Percentiles rank a stretch among this genome's conserved stretches.
Evolutionary conservation across 2,888 invertebrate species (phyloP).

Genomic region (Argynnis bischoffii): DNA sequence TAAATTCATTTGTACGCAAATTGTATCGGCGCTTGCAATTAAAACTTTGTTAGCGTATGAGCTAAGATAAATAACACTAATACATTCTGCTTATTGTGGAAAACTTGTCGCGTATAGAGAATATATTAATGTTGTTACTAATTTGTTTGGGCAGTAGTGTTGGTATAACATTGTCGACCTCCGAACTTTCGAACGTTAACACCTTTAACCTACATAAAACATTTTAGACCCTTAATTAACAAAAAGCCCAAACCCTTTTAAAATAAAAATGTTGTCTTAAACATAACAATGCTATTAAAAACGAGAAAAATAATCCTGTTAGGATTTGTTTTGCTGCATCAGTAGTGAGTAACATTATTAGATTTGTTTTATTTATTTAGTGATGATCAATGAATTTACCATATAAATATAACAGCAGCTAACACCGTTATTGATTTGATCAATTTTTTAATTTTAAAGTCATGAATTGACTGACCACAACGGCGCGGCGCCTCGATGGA

Average conservation of each 20-base stretch:
- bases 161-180: constrained; percentile 68
- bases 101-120: constrained; percentile 77
- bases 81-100: constrained; percentile 81
- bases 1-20: constrained; percentile 83
- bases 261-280: too few species aligned
- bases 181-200: constrained; percentile 65
- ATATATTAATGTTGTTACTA: constrained; percentile 81
- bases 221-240: constrained; percentile 26
- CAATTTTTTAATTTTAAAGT: constrained; percentile 2
- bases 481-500: constrained; percentile 35
- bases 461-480: constrained; percentile 16
- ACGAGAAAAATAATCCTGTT: too few species aligned
- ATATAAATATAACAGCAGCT: too few species aligned
- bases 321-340: too few species aligned
- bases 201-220: constrained; percentile 57
- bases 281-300: too few species aligned
- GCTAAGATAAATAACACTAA: constrained; percentile 82
- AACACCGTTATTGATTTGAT: not conserved
- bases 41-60: constrained; percentile 81
- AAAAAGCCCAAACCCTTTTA: constrained; percentile 2
- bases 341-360: not conserved
- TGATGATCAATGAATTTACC: too few species aligned
- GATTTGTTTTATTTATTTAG: not conserved
- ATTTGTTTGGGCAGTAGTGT: constrained; percentile 72
- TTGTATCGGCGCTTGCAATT: constrained; percentile 83